These are phyloP conservation scores for Drosophila demipolita DNA, from an alignment of 2,888 invertebrate genomes.

Conservation along the genomic window DNA sequence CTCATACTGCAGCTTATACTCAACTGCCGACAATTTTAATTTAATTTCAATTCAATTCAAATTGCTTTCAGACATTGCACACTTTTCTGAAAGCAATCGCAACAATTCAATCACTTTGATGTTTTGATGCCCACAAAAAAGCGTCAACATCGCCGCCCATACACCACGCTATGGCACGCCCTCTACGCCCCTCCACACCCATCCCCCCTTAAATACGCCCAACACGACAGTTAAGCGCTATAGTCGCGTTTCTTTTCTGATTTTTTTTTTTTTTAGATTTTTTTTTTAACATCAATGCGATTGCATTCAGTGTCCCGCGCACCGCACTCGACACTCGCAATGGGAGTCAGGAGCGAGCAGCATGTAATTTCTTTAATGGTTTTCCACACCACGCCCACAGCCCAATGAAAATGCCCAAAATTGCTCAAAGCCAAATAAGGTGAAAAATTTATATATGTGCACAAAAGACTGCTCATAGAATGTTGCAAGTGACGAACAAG, in stretches of 20 bases:
- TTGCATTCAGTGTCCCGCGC: constrained; percentile 61
- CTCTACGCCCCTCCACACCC: background rate
- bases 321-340: constrained; percentile 41
- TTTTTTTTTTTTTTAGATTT: constrained; percentile 43
- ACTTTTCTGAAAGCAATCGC: constrained; percentile 77
- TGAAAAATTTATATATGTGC: constrained; percentile 46
- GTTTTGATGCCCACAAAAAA: constrained; percentile 81
- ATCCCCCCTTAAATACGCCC: constrained; percentile 17
- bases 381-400: constrained; percentile 55
- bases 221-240: constrained; percentile 71
- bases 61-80: constrained; percentile 49
- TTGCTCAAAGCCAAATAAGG: constrained; percentile 62
- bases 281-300: constrained; percentile 71
- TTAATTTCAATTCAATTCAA: constrained; percentile 74
- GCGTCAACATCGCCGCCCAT: constrained; percentile 35
- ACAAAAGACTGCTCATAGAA: constrained; percentile 4
- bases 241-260: constrained; percentile 40
- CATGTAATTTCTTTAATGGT: constrained; percentile 84
- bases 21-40: constrained; percentile 68
- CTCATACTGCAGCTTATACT: background rate
- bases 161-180: constrained; percentile 37
- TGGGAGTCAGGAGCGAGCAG: constrained; percentile 49
- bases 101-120: constrained; percentile 83
- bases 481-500: constrained; percentile 8
- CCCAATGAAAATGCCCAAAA: constrained; percentile 52